Conservation (phyloP, 1,140 invertebrate species). For the Tribolium madens region DNA sequence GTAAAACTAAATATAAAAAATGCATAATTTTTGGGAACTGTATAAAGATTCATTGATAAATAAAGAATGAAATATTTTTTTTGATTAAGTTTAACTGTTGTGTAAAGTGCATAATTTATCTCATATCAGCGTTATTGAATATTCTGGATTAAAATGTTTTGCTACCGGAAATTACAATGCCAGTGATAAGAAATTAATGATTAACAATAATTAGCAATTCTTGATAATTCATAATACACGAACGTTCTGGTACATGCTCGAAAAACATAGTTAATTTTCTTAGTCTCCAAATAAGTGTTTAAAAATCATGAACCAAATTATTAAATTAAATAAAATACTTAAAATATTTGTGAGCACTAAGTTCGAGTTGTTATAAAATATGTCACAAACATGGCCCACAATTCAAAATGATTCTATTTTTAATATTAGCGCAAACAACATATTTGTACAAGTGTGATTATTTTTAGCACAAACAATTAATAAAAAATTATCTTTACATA, state of each 20-base stretch:
- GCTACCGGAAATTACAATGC: background rate
- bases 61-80: no score
- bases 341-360: no score
- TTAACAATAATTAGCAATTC: background rate
- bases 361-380: no score
- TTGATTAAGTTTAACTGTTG: no score
- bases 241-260: no score
- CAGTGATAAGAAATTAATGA: background rate
- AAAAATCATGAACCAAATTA: no score
- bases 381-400: background rate
- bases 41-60: no score
- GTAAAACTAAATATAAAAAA: no score
- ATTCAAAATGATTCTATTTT: background rate
- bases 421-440: background rate
- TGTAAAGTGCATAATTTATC: no score
- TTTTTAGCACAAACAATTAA: background rate
- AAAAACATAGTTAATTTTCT: no score
- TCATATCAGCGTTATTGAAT: background rate
- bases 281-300: background rate
- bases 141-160: background rate
- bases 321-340: no score
- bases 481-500: background rate
- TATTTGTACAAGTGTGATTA: background rate
- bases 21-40: no score
- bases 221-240: background rate